phyloP scores from a whole-genome alignment of 2,797 vertebrate species.

The Pogoniulus pusillus region DNA sequence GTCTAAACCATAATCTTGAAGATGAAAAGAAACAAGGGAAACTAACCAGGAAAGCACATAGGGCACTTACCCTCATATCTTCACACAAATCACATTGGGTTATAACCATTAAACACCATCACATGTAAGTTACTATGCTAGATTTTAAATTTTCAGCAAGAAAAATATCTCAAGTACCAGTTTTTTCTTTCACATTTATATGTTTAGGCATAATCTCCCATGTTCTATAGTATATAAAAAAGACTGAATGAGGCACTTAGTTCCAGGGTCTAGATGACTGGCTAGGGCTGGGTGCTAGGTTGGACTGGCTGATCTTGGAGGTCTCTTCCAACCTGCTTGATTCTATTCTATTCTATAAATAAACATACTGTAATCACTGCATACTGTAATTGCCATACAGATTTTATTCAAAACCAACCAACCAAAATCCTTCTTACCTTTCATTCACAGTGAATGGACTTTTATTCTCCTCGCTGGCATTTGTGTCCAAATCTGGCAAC shows the following conservation, averaged over 20 bases:
- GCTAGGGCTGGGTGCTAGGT: too few species aligned
- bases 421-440: constrained; percentile 50
- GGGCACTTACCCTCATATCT: not conserved
- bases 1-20: not conserved
- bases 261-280: too few species aligned
- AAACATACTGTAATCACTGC: not conserved
- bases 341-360: too few species aligned
- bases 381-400: not conserved
- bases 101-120: not conserved
- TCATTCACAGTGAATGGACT: not conserved
- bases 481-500: not conserved
- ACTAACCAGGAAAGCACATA: not conserved
- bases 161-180: not conserved
- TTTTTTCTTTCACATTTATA: not conserved
- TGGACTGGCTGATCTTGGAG: too few species aligned
- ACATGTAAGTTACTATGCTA: not conserved
- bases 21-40: not conserved
- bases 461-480: not conserved
- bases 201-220: not conserved
- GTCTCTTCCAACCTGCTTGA: too few species aligned
- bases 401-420: not conserved
- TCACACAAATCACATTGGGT: not conserved
- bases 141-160: not conserved
- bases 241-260: too few species aligned
- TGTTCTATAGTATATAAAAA: not conserved